Evolutionary conservation across 1,140 invertebrate genomes (phyloP).

Genomic region (Druon quercuslanigerum): DNA sequence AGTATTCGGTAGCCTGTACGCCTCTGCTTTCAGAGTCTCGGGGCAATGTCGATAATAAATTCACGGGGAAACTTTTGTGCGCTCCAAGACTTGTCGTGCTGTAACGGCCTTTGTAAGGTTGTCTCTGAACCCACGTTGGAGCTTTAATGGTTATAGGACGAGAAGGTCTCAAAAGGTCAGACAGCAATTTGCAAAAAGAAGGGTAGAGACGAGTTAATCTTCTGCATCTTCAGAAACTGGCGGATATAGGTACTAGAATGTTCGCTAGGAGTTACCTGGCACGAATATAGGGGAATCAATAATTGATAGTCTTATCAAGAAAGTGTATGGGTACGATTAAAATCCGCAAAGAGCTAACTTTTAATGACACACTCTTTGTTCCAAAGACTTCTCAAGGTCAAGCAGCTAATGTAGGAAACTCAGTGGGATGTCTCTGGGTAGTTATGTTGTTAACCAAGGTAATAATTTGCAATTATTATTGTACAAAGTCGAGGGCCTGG

Average conservation of each 20-base stretch:
- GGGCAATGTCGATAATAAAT: constrained; percentile 8
- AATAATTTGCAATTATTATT: constrained; percentile 28
- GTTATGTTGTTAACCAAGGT: constrained; percentile 26
- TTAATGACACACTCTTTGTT: constrained; percentile 24
- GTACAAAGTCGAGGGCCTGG: constrained; percentile 5
- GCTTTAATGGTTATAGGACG: background rate
- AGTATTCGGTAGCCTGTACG: background rate
- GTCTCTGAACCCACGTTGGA: background rate
- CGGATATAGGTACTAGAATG: background rate
- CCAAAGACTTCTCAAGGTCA: constrained; percentile 20
- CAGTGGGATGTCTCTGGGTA: constrained; percentile 21
- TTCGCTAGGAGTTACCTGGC: background rate
- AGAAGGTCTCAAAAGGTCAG: background rate
- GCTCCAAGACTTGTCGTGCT: constrained; percentile 1
- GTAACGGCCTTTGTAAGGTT: background rate
- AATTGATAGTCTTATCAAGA: constrained; percentile 6
- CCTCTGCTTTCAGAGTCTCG: background rate
- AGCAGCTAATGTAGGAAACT: constrained; percentile 6
- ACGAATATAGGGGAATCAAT: background rate
- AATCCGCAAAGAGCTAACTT: constrained; percentile 16
- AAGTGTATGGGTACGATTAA: constrained; percentile 8
- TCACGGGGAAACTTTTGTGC: constrained; percentile 1
- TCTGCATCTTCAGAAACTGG: background rate
- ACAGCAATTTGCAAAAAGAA: background rate
- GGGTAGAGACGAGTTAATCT: no score